Conservation (phyloP, 2,113 vertebrate species). For the Cyphomyrus discorhynchus region DNA sequence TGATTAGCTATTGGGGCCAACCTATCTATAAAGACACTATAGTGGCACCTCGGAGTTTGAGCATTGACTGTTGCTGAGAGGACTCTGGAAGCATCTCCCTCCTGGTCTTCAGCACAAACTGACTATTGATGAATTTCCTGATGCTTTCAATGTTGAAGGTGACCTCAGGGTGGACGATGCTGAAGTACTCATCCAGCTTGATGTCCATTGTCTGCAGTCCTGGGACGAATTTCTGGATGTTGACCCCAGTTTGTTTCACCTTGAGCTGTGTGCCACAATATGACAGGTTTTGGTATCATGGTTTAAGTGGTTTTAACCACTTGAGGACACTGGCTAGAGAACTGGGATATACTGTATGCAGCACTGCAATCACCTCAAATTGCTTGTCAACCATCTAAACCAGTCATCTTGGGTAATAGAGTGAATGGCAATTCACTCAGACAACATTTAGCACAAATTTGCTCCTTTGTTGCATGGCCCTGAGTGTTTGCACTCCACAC, state of each 20-base stretch:
- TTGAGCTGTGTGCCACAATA: slow-evolving; percentile 48
- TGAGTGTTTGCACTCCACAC: background rate
- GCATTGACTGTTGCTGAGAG: slow-evolving; percentile 35
- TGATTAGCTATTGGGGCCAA: background rate
- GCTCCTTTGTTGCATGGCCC: background rate
- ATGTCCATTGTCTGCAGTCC: slow-evolving; percentile 48
- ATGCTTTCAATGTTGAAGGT: slow-evolving; percentile 64
- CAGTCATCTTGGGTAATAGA: background rate
- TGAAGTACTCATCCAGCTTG: slow-evolving; percentile 58
- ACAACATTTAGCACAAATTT: background rate
- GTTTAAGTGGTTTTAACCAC: background rate
- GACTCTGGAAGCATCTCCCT: slow-evolving; percentile 46
- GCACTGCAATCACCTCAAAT: background rate
- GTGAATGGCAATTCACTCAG: background rate
- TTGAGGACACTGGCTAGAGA: background rate
- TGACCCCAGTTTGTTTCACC: slow-evolving; percentile 63
- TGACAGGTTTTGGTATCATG: background rate
- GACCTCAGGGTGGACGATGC: slow-evolving; percentile 60
- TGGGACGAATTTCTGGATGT: slow-evolving; percentile 65
- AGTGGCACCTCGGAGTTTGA: slow-evolving; percentile 60
- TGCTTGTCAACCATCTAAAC: background rate
- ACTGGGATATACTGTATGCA: background rate
- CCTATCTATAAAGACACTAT: background rate
- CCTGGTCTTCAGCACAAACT: slow-evolving; percentile 63
- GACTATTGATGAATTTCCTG: slow-evolving; percentile 65